A percentile compares a stretch with the other conserved stretches of the same genome.
Evolutionary conservation across 2,888 invertebrate species (phyloP).

Genomic region (Apotomis betuletana): DNA sequence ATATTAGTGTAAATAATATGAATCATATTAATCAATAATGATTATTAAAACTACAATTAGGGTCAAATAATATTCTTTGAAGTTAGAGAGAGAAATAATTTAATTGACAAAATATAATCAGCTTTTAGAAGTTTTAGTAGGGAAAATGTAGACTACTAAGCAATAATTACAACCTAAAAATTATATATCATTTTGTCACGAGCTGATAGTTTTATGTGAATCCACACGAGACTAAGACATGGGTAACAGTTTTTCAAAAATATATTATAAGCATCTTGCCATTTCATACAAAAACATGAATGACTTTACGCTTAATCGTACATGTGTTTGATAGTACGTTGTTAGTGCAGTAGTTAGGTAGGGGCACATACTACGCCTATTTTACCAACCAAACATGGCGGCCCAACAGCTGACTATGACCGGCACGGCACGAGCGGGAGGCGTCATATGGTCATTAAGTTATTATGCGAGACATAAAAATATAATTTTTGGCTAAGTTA

Average conservation of each 20-base stretch:
- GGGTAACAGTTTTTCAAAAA: conserved; percentile 5
- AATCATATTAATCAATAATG: no score
- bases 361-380: conserved; percentile 80
- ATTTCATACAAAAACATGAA: conserved; percentile 54
- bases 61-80: no score
- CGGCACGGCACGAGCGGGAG: conserved; percentile 74
- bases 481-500: conserved; percentile 41
- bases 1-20: no score
- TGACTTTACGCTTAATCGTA: conserved; percentile 59
- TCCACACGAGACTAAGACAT: background rate
- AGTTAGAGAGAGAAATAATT: no score
- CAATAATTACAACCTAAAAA: conserved; percentile 23
- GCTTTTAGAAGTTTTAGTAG: no score
- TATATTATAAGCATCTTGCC: conserved; percentile 9
- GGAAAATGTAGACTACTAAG: no score
- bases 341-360: conserved; percentile 57
- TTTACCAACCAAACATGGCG: conserved; percentile 82
- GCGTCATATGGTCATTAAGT: conserved; percentile 65
- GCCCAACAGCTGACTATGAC: conserved; percentile 83
- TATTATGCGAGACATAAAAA: conserved; percentile 47
- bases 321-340: conserved; percentile 63
- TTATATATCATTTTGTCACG: background rate
- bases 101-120: no score
- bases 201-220: conserved; percentile 23
- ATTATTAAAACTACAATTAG: no score